A percentile compares a stretch with the other conserved stretches of the same genome.
Conservation (phyloP, 2,113 vertebrate species). For the Burhinus bistriatus region DNA sequence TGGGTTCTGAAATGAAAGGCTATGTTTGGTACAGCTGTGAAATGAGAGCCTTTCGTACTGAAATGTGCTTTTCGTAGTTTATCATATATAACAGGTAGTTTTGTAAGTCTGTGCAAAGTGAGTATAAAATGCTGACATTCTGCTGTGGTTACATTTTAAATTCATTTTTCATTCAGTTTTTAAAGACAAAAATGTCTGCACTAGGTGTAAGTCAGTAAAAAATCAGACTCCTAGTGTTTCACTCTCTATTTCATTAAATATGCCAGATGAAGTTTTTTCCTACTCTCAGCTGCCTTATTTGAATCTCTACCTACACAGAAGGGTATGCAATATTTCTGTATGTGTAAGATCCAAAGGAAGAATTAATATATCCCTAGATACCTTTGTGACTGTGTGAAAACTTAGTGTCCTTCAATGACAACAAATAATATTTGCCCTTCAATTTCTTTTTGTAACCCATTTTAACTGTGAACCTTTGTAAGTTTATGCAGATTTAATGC, state of each 20-base stretch:
- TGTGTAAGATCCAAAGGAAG: neutral
- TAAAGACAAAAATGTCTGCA: neutral
- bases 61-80: neutral
- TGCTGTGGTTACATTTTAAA: neutral
- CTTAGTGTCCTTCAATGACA: neutral
- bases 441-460: neutral
- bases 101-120: neutral
- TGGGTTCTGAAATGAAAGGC: neutral
- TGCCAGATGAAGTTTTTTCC: neutral
- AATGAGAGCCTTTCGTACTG: neutral
- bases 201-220: neutral
- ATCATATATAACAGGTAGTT: neutral
- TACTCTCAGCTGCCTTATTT: neutral
- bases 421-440: constrained; percentile 23
- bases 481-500: constrained; percentile 37
- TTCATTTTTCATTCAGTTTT: neutral
- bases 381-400: neutral
- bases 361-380: constrained; percentile 16
- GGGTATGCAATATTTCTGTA: neutral
- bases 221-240: neutral
- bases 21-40: neutral
- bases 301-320: neutral
- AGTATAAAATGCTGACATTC: neutral
- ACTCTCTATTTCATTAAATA: neutral
- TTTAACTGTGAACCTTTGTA: neutral